These are phyloP conservation scores for Leiothrix lutea DNA, from an alignment of 2,113 vertebrate species.

Conservation along the genomic window DNA sequence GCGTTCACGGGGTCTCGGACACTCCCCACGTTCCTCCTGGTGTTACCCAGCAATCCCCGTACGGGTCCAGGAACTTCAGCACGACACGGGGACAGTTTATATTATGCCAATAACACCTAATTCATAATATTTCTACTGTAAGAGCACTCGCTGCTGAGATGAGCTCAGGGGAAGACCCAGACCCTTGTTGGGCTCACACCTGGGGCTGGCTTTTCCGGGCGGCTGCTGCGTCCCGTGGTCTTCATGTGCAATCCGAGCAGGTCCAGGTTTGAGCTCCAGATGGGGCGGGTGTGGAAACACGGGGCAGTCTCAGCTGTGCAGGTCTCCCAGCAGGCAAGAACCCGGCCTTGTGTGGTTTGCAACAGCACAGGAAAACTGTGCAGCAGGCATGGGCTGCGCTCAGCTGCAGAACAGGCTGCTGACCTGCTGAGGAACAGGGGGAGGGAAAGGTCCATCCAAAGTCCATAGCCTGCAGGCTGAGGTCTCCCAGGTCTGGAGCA, in stretches of 20 bases:
- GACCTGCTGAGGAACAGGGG: neutral
- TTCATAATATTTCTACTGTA: rapidly evolving
- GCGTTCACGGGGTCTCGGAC: neutral
- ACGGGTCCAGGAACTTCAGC: neutral
- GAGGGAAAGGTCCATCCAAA: neutral
- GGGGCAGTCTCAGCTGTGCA: rapidly evolving
- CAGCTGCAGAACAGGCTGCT: neutral
- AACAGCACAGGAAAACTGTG: rapidly evolving
- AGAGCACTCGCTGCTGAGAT: rapidly evolving
- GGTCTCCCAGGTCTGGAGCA: neutral
- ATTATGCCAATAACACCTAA: rapidly evolving
- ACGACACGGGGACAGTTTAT: neutral
- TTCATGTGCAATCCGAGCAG: rapidly evolving
- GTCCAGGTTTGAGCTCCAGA: neutral
- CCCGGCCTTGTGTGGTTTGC: neutral
- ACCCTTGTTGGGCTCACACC: rapidly evolving
- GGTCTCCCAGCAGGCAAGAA: neutral
- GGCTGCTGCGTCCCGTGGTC: rapidly evolving
- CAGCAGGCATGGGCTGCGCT: neutral
- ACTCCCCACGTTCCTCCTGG: neutral
- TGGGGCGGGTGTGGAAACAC: rapidly evolving
- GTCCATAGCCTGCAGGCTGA: neutral
- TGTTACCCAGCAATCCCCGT: neutral
- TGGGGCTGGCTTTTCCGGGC: neutral
- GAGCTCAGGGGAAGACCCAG: neutral